Conservation (phyloP, 2,888 invertebrate genomes). For the Mellilla xanthometata region DNA sequence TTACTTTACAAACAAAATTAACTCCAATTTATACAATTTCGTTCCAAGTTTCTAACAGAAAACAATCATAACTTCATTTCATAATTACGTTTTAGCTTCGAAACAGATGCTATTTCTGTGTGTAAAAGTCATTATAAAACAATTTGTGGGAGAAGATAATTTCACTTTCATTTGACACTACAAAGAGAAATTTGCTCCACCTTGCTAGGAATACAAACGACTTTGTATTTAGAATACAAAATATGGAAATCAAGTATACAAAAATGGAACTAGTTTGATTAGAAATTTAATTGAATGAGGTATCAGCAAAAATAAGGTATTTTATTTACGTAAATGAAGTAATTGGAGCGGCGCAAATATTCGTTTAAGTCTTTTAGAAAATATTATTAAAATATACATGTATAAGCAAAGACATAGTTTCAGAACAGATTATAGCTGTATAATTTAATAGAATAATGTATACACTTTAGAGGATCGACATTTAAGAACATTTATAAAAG, state of each 20-base stretch:
- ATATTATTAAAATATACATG: too few species aligned
- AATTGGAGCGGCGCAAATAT: too few species aligned
- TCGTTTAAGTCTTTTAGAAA: too few species aligned
- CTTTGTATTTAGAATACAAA: too few species aligned
- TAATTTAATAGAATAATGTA: too few species aligned
- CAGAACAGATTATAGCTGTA: too few species aligned
- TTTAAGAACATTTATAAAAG: not conserved
- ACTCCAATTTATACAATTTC: slow-evolving; percentile 10
- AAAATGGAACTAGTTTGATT: not conserved
- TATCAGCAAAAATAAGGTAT: too few species aligned
- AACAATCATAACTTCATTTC: slow-evolving; percentile 16
- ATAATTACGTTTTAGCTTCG: slow-evolving; percentile 8
- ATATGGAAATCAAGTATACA: too few species aligned
- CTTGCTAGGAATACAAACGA: not conserved
- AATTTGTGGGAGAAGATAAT: not conserved
- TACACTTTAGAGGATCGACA: too few species aligned
- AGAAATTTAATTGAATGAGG: not conserved
- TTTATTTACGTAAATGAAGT: too few species aligned
- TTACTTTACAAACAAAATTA: slow-evolving; percentile 10
- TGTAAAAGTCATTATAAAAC: not conserved
- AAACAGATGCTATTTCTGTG: slow-evolving; percentile 8
- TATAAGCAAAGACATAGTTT: too few species aligned
- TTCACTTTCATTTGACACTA: not conserved
- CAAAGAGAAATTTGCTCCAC: not conserved
- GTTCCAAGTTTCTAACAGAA: slow-evolving; percentile 12